These are phyloP conservation scores for Cheilosia urbana DNA, from an alignment of 2,888 invertebrate species.

Conservation along the genomic window DNA sequence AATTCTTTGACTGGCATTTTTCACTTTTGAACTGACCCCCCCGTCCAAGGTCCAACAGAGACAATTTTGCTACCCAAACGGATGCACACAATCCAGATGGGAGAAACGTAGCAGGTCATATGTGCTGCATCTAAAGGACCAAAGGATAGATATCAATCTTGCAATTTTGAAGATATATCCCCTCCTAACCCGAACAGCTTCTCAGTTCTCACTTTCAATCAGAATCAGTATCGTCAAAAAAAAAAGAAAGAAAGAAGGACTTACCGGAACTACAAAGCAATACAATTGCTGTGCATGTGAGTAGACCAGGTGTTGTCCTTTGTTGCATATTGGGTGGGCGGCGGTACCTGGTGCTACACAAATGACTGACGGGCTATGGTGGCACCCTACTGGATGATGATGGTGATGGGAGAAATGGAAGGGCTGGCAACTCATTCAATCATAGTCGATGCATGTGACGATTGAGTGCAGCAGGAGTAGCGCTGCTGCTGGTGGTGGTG, in stretches of 20 bases:
- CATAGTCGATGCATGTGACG: conserved; percentile 56
- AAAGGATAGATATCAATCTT: conserved; percentile 50
- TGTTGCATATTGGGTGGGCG: conserved; percentile 66
- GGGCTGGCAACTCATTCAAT: conserved; percentile 65
- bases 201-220: conserved; percentile 68
- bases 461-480: conserved; percentile 27
- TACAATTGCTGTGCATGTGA: conserved; percentile 84
- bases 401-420: conserved; percentile 60
- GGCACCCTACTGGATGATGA: conserved; percentile 39
- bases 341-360: conserved; percentile 66
- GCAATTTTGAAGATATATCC: conserved; percentile 54
- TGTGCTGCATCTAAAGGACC: no score
- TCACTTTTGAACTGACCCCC: conserved; percentile 14
- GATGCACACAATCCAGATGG: background rate
- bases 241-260: conserved; percentile 75
- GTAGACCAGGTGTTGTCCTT: conserved; percentile 81
- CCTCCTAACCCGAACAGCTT: conserved; percentile 3
- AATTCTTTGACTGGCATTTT: conserved; percentile 8
- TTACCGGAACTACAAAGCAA: conserved; percentile 84
- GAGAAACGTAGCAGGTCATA: no score
- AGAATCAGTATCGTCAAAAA: conserved; percentile 50
- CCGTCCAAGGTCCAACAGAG: conserved; percentile 32
- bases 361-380: conserved; percentile 67
- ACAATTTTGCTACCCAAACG: conserved; percentile 39
- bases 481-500: conserved; percentile 1